Evolutionary conservation across 2,797 vertebrate genomes (phyloP).

Genomic region (Meda fulgida): DNA sequence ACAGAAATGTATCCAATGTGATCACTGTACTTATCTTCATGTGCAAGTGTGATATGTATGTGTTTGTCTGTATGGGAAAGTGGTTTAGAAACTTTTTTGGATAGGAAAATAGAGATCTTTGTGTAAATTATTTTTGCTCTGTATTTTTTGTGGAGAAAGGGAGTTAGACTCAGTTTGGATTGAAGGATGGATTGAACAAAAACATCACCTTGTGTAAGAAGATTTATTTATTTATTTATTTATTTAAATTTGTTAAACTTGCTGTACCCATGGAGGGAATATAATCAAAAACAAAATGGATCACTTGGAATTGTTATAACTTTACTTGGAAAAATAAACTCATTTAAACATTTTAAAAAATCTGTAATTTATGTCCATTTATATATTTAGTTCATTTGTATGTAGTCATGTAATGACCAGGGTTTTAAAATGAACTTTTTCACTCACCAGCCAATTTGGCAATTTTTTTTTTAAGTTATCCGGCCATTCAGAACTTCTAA

Average conservation of each 20-base stretch:
- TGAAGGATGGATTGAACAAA: background rate
- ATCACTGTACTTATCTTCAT: background rate
- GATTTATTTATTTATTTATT: background rate
- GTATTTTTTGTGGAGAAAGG: background rate
- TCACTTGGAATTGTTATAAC: background rate
- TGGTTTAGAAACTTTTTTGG: background rate
- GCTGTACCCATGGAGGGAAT: background rate
- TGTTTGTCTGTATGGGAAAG: background rate
- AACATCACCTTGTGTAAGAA: background rate
- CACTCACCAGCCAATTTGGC: no score
- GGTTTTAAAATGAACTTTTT: no score
- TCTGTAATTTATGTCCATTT: background rate
- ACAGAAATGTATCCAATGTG: constrained; percentile 17
- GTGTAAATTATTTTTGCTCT: background rate
- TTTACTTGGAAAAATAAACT: background rate
- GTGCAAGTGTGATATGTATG: background rate
- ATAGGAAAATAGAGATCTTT: background rate
- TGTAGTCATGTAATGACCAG: background rate
- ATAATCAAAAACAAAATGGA: background rate
- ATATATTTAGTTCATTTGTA: background rate
- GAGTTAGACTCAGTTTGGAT: background rate
- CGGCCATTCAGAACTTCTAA: no score
- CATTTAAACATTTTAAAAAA: background rate
- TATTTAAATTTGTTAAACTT: background rate
- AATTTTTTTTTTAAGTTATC: no score